Evolutionary conservation across 2,113 vertebrate genomes (phyloP).

Genomic region (Scomber scombrus): DNA sequence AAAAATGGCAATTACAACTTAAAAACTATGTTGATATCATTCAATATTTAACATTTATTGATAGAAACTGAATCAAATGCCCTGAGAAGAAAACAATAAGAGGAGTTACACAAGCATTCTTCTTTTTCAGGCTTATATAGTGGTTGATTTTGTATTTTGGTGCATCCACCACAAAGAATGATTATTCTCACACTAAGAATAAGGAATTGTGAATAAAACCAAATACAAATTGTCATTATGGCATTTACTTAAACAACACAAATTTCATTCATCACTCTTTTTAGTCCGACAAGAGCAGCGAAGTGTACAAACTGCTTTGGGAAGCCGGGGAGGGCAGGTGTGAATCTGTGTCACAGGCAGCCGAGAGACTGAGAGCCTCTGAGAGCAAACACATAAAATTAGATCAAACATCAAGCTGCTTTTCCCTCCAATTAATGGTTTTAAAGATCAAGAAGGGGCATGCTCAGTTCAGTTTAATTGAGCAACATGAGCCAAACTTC

Average conservation of each 20-base stretch:
- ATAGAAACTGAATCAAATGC: neutral
- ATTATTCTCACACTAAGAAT: conserved; percentile 6
- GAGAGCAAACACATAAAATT: conserved; percentile 14
- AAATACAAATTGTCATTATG: too few species aligned
- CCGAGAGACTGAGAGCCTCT: conserved; percentile 23
- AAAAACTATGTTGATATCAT: neutral
- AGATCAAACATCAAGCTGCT: neutral
- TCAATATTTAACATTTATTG: neutral
- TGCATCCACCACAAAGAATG: neutral
- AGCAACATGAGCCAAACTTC: too few species aligned
- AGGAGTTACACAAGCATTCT: neutral
- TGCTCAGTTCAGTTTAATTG: neutral
- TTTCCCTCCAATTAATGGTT: neutral
- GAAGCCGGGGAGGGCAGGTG: conserved; percentile 60
- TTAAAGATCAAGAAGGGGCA: conserved; percentile 1
- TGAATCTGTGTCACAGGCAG: conserved; percentile 35
- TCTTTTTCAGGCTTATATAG: neutral
- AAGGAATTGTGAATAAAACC: conserved; percentile 2
- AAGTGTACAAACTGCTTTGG: conserved; percentile 43
- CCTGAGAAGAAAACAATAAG: neutral
- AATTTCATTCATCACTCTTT: conserved; percentile 60
- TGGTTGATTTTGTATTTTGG: neutral
- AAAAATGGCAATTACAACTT: neutral
- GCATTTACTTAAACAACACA: conserved; percentile 19
- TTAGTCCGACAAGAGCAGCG: conserved; percentile 35